Evolutionary conservation across 2,888 invertebrate species (phyloP).

Genomic region (Trichopria drosophilae): DNA sequence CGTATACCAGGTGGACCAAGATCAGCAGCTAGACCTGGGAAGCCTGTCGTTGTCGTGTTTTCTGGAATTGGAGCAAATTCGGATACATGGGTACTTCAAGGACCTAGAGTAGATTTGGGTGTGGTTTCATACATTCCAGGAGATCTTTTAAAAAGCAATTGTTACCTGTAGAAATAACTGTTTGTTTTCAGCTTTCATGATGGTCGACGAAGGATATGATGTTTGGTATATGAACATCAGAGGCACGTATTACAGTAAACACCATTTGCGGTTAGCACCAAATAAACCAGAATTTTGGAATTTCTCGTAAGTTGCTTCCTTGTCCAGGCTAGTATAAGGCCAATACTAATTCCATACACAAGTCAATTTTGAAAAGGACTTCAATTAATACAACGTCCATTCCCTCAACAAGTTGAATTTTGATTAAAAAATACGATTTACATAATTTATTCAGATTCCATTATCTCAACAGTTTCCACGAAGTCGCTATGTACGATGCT

Average conservation of each 20-base stretch:
- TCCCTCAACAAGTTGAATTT: no score
- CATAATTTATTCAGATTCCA: not conserved
- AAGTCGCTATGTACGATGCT: constrained; percentile 44
- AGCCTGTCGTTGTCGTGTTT: constrained; percentile 38
- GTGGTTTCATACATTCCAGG: no score
- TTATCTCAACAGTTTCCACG: constrained; percentile 52
- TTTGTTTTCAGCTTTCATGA: constrained; percentile 36
- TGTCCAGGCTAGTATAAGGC: not conserved
- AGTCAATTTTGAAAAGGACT: no score
- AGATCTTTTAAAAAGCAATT: no score
- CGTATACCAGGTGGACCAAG: constrained; percentile 39
- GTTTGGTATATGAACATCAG: constrained; percentile 42
- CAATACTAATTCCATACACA: not conserved
- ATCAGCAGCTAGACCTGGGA: constrained; percentile 32
- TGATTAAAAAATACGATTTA: no score
- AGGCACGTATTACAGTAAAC: constrained; percentile 40
- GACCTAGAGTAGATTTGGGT: constrained; percentile 41
- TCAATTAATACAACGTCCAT: no score
- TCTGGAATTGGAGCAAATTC: constrained; percentile 42
- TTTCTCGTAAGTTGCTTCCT: constrained; percentile 35
- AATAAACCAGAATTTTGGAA: constrained; percentile 40
- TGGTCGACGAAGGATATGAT: constrained; percentile 42
- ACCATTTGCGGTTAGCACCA: constrained; percentile 34
- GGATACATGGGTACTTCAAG: constrained; percentile 42
- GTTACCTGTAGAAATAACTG: not conserved